Percentiles rank a stretch among this genome's conserved stretches.
Evolutionary conservation across 2,113 vertebrate genomes (phyloP).

Genomic region (Platichthys flesus): DNA sequence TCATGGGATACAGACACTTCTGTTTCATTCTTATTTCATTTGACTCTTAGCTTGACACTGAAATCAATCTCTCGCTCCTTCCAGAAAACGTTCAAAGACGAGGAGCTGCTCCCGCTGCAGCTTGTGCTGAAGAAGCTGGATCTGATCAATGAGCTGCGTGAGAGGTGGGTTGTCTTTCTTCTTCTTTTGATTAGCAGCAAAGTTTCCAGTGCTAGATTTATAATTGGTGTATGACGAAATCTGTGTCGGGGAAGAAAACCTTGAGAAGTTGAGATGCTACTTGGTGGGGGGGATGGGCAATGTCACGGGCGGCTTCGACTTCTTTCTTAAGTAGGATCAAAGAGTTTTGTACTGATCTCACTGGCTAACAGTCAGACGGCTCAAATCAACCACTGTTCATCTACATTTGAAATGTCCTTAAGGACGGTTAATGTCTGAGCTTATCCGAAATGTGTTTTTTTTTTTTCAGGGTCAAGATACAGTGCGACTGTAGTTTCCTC

Average conservation of each 20-base stretch:
- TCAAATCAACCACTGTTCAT: no score
- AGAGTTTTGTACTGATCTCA: no score
- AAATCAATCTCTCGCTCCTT: not conserved
- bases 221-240: not conserved
- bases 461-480: constrained; percentile 86
- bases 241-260: not conserved
- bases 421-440: not conserved
- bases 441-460: constrained; percentile 7
- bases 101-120: constrained; percentile 93
- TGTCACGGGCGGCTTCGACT: not conserved
- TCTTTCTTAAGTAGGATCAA: not conserved
- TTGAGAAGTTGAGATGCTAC: not conserved
- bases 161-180: constrained; percentile 76
- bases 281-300: not conserved
- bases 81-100: constrained; percentile 98
- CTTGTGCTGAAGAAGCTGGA: constrained; percentile 96
- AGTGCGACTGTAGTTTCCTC: constrained; percentile 95
- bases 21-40: not conserved
- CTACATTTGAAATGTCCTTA: no score
- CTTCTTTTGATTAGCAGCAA: not conserved
- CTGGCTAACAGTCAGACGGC: not conserved
- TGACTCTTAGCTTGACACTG: not conserved
- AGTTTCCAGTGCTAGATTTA: not conserved
- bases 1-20: not conserved
- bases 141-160: constrained; percentile 94